These are phyloP conservation scores for Drosophila nr. perissopoda DNA, from an alignment of 2,888 invertebrate genomes.

Conservation along the genomic window DNA sequence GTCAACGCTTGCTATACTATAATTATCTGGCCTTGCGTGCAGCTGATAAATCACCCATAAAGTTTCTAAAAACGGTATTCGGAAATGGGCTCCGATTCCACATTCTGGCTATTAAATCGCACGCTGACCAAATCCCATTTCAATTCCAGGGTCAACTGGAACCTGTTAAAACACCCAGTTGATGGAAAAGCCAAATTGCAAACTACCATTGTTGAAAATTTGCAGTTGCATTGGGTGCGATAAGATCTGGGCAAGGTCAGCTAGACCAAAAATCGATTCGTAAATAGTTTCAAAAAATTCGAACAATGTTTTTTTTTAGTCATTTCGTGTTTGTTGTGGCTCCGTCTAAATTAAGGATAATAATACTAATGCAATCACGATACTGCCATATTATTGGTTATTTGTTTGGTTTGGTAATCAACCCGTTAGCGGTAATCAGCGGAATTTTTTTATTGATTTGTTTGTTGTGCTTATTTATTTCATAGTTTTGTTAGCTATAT, in stretches of 20 bases:
- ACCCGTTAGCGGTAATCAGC: neutral
- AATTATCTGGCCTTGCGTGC: conserved; percentile 44
- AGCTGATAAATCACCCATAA: conserved; percentile 15
- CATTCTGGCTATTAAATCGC: conserved; percentile 51
- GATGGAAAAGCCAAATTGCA: conserved; percentile 16
- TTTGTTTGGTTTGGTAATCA: neutral
- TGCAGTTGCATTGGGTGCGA: conserved; percentile 50
- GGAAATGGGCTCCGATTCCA: conserved; percentile 21
- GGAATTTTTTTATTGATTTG: neutral
- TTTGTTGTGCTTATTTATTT: neutral
- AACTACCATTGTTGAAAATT: conserved; percentile 33
- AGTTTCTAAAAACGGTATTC: conserved; percentile 21
- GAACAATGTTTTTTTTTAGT: neutral
- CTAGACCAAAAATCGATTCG: conserved; percentile 56
- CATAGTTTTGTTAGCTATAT: neutral
- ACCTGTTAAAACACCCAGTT: conserved; percentile 10
- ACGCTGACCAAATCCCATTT: conserved; percentile 52
- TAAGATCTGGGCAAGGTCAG: conserved; percentile 61
- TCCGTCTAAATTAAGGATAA: neutral
- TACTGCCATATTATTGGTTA: neutral
- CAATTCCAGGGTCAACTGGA: conserved; percentile 66
- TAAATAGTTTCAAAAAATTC: neutral
- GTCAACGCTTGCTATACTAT: conserved; percentile 12
- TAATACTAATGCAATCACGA: neutral
- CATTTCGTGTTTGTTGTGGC: neutral